Conservation (phyloP, 2,113 vertebrate genomes). For the Echinops telfairi region DNA sequence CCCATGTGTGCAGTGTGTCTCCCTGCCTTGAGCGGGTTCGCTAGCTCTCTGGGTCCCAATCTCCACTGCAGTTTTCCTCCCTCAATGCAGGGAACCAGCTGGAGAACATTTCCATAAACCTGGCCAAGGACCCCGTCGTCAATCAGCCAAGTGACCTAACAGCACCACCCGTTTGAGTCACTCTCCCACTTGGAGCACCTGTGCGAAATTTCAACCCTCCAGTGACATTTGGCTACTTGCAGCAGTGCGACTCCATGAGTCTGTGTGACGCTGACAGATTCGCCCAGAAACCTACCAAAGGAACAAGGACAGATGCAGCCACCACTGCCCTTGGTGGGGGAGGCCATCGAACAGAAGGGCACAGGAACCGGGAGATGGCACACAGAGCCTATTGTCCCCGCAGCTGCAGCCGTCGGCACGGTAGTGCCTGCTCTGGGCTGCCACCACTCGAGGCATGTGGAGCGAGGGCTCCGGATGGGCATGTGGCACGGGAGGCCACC, state of each 20-base stretch:
- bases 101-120: neutral
- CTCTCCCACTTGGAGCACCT: conserved; percentile 70
- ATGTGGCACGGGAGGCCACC: neutral
- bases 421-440: conserved; percentile 63
- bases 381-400: conserved; percentile 87
- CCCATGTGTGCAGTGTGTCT: neutral
- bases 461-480: neutral
- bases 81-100: neutral
- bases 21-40: too few relatives aligned
- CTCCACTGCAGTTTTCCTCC: neutral
- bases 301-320: conserved; percentile 88
- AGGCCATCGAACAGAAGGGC: conserved; percentile 90
- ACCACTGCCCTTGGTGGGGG: conserved; percentile 89
- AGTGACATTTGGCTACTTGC: conserved; percentile 61
- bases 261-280: conserved; percentile 80
- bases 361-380: conserved; percentile 87
- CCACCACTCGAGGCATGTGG: neutral
- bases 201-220: conserved; percentile 42
- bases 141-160: neutral
- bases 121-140: neutral
- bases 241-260: conserved; percentile 48
- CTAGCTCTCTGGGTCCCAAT: neutral
- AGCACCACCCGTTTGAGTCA: conserved; percentile 20
- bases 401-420: conserved; percentile 83
- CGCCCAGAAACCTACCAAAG: conserved; percentile 86